Conservation (phyloP, 1,140 invertebrate species). For the Meloidogyne floridensis region DNA sequence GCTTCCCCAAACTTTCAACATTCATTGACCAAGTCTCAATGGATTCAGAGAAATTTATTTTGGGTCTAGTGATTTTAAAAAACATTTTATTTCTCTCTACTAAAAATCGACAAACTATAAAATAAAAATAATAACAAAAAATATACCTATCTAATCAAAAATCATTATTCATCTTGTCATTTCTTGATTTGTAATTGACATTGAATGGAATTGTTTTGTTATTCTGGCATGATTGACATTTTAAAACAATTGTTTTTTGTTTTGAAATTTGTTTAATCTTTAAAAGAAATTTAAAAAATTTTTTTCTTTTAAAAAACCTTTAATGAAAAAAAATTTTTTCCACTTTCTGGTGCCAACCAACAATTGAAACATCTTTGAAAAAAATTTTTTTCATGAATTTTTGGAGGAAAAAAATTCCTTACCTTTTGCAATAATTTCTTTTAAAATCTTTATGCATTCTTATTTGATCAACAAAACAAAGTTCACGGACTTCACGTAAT, state of each 20-base stretch:
- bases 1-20: too few relatives aligned
- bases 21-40: too few relatives aligned
- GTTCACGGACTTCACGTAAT: conserved; percentile 15
- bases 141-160: too few relatives aligned
- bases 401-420: background rate
- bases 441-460: conserved; percentile 25
- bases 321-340: background rate
- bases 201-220: background rate
- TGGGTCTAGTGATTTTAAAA: too few relatives aligned
- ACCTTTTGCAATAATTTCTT: conserved; percentile 23
- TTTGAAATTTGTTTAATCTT: background rate
- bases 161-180: background rate
- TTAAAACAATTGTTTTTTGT: background rate
- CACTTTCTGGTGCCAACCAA: background rate
- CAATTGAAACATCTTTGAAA: background rate
- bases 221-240: background rate
- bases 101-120: too few relatives aligned
- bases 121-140: too few relatives aligned
- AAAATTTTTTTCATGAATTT: too few relatives aligned
- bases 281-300: background rate
- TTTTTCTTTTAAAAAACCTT: conserved; percentile 1
- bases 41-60: too few relatives aligned
- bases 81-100: too few relatives aligned
- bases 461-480: conserved; percentile 20
- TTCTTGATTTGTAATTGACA: background rate